phyloP scores from a whole-genome alignment of 1,140 invertebrate genomes.

The Calosoma granatense region DNA sequence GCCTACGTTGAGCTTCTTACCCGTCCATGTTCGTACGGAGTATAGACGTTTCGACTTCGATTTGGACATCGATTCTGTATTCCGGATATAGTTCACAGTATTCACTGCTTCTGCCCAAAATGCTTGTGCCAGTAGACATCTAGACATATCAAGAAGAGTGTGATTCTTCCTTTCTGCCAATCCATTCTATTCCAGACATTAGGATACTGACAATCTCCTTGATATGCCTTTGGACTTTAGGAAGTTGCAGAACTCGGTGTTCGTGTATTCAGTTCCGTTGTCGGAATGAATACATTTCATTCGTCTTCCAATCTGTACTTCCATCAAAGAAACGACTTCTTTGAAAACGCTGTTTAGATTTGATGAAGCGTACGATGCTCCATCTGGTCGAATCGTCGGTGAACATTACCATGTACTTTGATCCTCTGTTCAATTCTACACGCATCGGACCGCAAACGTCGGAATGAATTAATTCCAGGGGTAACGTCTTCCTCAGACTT shows the following conservation, averaged over 20 bases:
- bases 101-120: no score
- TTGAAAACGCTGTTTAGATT: conserved; percentile 31
- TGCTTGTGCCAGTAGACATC: no score
- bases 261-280: conserved; percentile 32
- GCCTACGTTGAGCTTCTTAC: no score
- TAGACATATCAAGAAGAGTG: conserved; percentile 18
- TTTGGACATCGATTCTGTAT: no score
- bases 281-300: conserved; percentile 30
- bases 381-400: conserved; percentile 36
- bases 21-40: no score
- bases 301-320: no score
- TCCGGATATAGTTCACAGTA: no score
- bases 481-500: conserved; percentile 9
- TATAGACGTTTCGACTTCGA: no score
- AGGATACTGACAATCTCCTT: conserved; percentile 23
- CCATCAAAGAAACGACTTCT: no score
- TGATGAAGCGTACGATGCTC: conserved; percentile 32
- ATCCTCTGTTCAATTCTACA: conserved; percentile 25
- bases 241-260: conserved; percentile 23
- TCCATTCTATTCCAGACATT: conserved; percentile 32
- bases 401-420: conserved; percentile 34
- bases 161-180: conserved; percentile 25
- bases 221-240: conserved; percentile 24
- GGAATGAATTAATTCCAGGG: conserved; percentile 27
- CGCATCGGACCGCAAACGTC: conserved; percentile 37